Conservation (phyloP, 2,113 vertebrate species). For the Asarcornis scutulata region DNA sequence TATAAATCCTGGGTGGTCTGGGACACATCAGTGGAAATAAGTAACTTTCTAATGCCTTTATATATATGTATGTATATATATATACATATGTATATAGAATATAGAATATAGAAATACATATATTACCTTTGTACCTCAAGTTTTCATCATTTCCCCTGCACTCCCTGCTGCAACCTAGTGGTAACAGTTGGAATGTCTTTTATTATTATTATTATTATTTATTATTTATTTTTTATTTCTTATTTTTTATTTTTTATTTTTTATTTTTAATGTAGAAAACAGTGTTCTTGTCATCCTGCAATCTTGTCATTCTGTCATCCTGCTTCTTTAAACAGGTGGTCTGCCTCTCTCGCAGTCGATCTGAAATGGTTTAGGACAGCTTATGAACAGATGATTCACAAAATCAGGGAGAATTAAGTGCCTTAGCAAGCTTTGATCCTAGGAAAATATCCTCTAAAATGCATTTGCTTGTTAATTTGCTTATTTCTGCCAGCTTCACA, state of each 20-base stretch:
- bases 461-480: background rate
- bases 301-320: background rate
- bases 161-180: background rate
- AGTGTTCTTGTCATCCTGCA: background rate
- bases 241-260: too few relatives aligned
- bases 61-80: background rate
- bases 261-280: background rate
- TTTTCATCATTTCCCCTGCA: background rate
- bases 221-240: too few relatives aligned
- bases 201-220: too few relatives aligned
- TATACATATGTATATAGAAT: too few relatives aligned
- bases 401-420: background rate
- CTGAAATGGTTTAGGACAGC: background rate
- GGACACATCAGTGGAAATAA: background rate
- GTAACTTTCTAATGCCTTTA: background rate
- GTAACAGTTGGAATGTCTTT: background rate
- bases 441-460: background rate
- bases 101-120: too few relatives aligned
- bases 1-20: background rate
- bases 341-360: background rate
- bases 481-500: background rate
- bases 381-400: background rate
- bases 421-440: background rate
- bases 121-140: background rate
- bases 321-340: background rate